Base-by-base conservation (phyloP, 1,140 invertebrate species). In the Magallana ariakensis region DNA sequence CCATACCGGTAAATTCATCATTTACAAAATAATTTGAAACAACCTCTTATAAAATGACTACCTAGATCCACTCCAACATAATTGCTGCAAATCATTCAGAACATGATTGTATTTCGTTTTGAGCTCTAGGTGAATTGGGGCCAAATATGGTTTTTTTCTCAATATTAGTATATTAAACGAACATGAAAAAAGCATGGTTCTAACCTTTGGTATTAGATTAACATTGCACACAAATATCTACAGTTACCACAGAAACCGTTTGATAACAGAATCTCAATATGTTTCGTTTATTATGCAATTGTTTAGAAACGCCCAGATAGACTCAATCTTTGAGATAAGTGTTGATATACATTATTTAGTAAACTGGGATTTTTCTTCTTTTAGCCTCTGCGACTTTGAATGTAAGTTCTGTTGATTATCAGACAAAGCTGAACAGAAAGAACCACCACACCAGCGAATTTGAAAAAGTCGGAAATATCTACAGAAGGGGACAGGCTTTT, bases 401-500 rank as follows among this genome's bases (percentile, higher is more conserved):
- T 11, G 66, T 75, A 11, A 26, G 0, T 11, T 75, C 13, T 33
- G 22, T 75, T 10, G 66, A 75, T 75, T 75, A 26, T 33, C 96
- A 96, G 89, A 94, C 97, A n/a, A 90, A 93, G 70, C 95, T 96
- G 88, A 98, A 98, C 94, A 97, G 97, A 1, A 94, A 95, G 13
- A 94, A 96, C n/a, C 97, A 98, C 94, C 96, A 97, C 90, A 98
- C 97, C 0, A 95, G 95, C 70, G 96, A 96, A 90, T 98, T 96
- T 94, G 96, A 97, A 89, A 97, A 97, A 96, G 96, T 94, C 22
- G 95, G 96, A 90, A 94, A 98, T 56, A 96, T 99, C 0, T 95
- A 98, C 0, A 94, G 98, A 89, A 95, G 98, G 89, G 98, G 98
- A 0, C 97, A 98, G 93, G 95, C 96, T 16, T 98, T 99, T 94